phyloP scores from a whole-genome alignment of 2,797 vertebrate species.

The Knipowitschia caucasica region DNA sequence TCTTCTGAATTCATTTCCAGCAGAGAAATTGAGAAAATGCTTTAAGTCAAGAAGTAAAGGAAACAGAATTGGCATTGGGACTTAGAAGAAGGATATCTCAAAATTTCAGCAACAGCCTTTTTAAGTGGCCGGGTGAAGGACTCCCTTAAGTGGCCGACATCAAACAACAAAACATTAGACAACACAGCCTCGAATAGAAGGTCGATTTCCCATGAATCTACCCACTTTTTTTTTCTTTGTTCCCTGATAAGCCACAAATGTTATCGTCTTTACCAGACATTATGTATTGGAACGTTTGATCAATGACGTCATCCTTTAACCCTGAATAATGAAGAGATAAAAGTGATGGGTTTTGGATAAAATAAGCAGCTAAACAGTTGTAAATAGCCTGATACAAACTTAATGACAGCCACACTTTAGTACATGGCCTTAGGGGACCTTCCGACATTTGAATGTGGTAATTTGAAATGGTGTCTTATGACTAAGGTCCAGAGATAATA shows the following conservation, averaged over 20 bases:
- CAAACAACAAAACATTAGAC: neutral
- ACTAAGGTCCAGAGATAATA: slow-evolving; percentile 33
- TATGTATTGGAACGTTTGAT: slow-evolving; percentile 43
- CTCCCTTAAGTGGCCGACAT: no score
- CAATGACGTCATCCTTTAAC: slow-evolving; percentile 32
- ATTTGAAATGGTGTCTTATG: slow-evolving; percentile 38
- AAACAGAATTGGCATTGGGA: no score
- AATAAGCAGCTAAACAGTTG: slow-evolving; percentile 26
- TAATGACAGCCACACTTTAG: slow-evolving; percentile 22
- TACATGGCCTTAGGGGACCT: slow-evolving; percentile 42
- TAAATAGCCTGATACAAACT: slow-evolving; percentile 24
- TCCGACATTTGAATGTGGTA: slow-evolving; percentile 38
- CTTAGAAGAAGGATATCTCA: no score
- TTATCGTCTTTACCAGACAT: slow-evolving; percentile 52
- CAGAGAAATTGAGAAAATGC: neutral
- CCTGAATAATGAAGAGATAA: slow-evolving; percentile 46
- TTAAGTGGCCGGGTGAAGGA: no score
- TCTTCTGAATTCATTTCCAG: neutral
- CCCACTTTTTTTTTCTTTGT: neutral
- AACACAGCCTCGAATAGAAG: slow-evolving; percentile 25
- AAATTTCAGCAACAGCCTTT: no score
- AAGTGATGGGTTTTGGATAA: slow-evolving; percentile 60
- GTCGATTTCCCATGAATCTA: slow-evolving; percentile 19
- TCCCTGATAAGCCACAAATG: slow-evolving; percentile 35
- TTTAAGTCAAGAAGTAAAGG: no score